Conservation (phyloP, 2,797 vertebrate species). For the Adelosebastes latens region DNA sequence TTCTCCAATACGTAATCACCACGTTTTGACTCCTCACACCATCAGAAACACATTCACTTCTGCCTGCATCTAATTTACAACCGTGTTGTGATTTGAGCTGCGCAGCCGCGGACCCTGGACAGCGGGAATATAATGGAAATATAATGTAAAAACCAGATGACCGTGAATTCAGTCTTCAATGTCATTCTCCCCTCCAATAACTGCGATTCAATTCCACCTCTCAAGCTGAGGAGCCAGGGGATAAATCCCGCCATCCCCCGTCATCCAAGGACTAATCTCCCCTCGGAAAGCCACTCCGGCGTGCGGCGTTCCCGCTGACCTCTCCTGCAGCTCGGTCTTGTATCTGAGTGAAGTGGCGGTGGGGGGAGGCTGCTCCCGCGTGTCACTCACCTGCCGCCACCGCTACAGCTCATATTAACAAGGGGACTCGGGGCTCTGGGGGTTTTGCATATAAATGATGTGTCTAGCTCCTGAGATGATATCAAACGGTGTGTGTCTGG, state of each 20-base stretch:
- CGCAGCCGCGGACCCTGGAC: constrained; percentile 23
- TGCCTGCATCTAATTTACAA: constrained; percentile 46
- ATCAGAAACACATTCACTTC: constrained; percentile 35
- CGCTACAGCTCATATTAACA: constrained; percentile 69
- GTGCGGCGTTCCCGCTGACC: constrained; percentile 66
- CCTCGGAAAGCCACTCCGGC: constrained; percentile 61
- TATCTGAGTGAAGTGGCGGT: constrained; percentile 42
- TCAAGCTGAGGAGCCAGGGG: constrained; percentile 59
- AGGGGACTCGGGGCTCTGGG: constrained; percentile 64
- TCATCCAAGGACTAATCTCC: constrained; percentile 69
- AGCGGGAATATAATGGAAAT: constrained; percentile 60
- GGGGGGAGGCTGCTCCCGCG: constrained; percentile 2
- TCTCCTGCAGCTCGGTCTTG: constrained; percentile 54
- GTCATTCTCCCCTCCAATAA: constrained; percentile 70
- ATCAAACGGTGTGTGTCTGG: constrained; percentile 52
- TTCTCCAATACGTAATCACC: constrained; percentile 32
- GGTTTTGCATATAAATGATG: constrained; percentile 82
- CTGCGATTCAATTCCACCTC: constrained; percentile 71
- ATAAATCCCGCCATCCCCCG: constrained; percentile 61
- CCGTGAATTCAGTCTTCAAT: constrained; percentile 75
- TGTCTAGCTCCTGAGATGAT: constrained; percentile 66
- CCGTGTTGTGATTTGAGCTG: constrained; percentile 30
- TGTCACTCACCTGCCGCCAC: constrained; percentile 69
- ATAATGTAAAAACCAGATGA: constrained; percentile 77
- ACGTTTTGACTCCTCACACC: constrained; percentile 24